Evolutionary conservation across 2,797 vertebrate genomes (phyloP).

Genomic region (Gambelia wislizenii): DNA sequence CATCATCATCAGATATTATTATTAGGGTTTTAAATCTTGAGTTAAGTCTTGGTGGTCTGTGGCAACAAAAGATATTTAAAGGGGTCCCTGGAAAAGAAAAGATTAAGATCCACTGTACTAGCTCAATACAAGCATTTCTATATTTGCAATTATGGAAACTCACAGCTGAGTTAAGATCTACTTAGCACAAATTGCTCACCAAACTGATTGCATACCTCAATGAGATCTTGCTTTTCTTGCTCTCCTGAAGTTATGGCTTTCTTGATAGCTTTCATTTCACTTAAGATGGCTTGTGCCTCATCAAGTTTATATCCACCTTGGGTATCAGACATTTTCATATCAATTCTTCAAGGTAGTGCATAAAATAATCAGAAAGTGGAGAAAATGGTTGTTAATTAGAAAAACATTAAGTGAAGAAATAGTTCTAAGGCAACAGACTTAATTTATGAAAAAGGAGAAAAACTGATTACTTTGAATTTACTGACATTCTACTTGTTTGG

Average conservation of each 20-base stretch:
- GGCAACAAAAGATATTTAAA: too few species aligned
- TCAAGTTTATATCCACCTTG: slow-evolving; percentile 91
- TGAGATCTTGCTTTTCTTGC: slow-evolving; percentile 95
- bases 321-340: slow-evolving; percentile 92
- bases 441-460: not conserved
- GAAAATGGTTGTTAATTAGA: slow-evolving; percentile 26
- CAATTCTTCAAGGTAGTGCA: slow-evolving; percentile 82
- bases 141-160: not conserved
- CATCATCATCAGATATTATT: too few species aligned
- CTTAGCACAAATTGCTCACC: not conserved
- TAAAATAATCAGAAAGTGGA: not conserved
- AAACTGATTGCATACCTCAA: slow-evolving; percentile 85
- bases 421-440: not conserved
- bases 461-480: not conserved
- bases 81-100: too few species aligned
- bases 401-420: not conserved
- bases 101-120: too few species aligned
- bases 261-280: slow-evolving; percentile 93
- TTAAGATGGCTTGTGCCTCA: slow-evolving; percentile 95
- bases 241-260: slow-evolving; percentile 94
- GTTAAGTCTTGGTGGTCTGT: too few species aligned
- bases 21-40: too few species aligned
- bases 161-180: not conserved
- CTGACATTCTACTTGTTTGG: not conserved
- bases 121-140: not conserved